Conservation (phyloP, 2,888 invertebrate species). For the Drosophila koepferae region DNA sequence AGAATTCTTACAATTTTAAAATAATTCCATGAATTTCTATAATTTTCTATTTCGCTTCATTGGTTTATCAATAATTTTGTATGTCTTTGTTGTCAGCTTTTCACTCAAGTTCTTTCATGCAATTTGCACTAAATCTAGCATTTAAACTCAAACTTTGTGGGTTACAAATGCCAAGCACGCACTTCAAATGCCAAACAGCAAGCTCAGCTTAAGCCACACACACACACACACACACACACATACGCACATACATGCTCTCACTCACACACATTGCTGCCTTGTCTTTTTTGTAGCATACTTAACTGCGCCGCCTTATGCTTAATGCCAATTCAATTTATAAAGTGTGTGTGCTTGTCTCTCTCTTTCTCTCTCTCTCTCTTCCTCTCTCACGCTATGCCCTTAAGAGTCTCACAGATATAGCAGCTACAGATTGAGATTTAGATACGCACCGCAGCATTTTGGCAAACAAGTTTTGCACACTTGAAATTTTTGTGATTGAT, state of each 20-base stretch:
- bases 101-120: conserved; percentile 10
- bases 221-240: conserved; percentile 23
- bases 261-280: conserved; percentile 21
- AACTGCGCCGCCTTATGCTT: conserved; percentile 70
- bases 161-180: conserved; percentile 52
- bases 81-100: neutral
- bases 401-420: conserved; percentile 2
- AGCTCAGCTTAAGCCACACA: conserved; percentile 48
- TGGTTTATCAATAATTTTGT: conserved; percentile 25
- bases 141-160: conserved; percentile 51
- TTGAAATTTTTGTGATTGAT: conserved; percentile 80
- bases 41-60: neutral
- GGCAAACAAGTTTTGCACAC: conserved; percentile 77
- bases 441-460: conserved; percentile 68
- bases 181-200: conserved; percentile 67
- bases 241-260: neutral
- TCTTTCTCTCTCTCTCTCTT: neutral
- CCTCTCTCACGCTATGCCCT: neutral
- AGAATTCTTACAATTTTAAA: neutral
- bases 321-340: conserved; percentile 77
- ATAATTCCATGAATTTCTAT: neutral
- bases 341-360: conserved; percentile 33
- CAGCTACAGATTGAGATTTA: conserved; percentile 47
- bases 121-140: conserved; percentile 37
- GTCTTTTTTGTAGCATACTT: conserved; percentile 70